A percentile compares a stretch with the other conserved stretches of the same genome.
Conservation (phyloP, 1,140 invertebrate genomes). For the Asbolus verrucosus region DNA sequence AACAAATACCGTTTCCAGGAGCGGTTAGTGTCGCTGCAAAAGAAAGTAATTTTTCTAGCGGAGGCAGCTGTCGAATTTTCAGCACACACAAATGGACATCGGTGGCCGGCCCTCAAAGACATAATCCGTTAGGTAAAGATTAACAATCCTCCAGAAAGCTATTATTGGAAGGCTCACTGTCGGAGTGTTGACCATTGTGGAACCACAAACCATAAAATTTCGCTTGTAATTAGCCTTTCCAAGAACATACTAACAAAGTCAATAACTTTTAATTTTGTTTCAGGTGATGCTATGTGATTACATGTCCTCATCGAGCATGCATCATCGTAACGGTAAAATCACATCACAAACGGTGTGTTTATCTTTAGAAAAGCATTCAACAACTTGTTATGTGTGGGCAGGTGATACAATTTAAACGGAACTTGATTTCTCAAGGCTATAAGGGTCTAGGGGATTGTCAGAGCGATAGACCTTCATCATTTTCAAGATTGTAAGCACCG, state of each 20-base stretch:
- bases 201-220: slow-evolving; percentile 20
- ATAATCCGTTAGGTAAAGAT: slow-evolving; percentile 47
- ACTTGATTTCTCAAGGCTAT: slow-evolving; percentile 40
- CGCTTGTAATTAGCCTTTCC: not conserved
- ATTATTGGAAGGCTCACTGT: slow-evolving; percentile 12
- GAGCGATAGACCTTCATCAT: slow-evolving; percentile 4
- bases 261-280: slow-evolving; percentile 13
- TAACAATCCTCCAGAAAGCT: slow-evolving; percentile 38
- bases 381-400: slow-evolving; percentile 38
- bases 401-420: slow-evolving; percentile 44
- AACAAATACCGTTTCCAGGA: slow-evolving; percentile 1
- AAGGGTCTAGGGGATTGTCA: too few species aligned
- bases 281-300: not conserved
- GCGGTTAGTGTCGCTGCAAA: slow-evolving; percentile 6
- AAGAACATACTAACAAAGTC: slow-evolving; percentile 9
- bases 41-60: slow-evolving; percentile 7
- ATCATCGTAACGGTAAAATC: slow-evolving; percentile 23
- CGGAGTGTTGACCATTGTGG: not conserved
- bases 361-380: slow-evolving; percentile 25
- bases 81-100: slow-evolving; percentile 25
- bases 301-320: slow-evolving; percentile 9
- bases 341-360: slow-evolving; percentile 1
- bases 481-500: slow-evolving; percentile 16
- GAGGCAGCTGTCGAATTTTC: slow-evolving; percentile 29
- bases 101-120: slow-evolving; percentile 21